These are phyloP conservation scores for Tapirus terrestris DNA, from an alignment of 2,113 vertebrate genomes.

Conservation along the genomic window DNA sequence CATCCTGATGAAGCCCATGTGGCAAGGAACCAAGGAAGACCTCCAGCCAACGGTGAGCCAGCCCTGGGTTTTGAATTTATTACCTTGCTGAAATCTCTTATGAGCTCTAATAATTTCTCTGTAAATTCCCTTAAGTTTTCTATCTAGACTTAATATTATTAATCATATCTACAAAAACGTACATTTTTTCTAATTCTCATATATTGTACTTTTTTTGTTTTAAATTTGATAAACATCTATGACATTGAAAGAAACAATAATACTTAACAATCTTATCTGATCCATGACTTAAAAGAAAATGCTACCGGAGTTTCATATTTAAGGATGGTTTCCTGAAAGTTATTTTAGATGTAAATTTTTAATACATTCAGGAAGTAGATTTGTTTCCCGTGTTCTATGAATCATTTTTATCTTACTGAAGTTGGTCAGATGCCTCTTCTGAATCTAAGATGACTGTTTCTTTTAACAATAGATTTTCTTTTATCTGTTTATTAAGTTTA, in stretches of 20 bases:
- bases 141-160: not conserved
- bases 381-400: not conserved
- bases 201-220: not conserved
- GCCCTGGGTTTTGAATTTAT: not conserved
- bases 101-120: constrained; percentile 14
- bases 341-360: not conserved
- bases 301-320: not conserved
- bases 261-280: not conserved
- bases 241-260: not conserved
- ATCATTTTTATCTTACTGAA: not conserved
- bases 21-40: not conserved
- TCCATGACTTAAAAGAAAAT: constrained; percentile 17
- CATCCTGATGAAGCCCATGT: not conserved
- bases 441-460: not conserved
- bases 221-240: not conserved
- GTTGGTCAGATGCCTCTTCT: not conserved
- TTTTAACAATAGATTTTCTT: constrained; percentile 3
- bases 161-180: not conserved
- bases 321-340: not conserved
- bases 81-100: not conserved
- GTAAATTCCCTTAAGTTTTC: not conserved
- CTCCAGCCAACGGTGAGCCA: not conserved
- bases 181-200: not conserved
- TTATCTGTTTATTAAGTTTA: not conserved
- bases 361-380: not conserved